Evolutionary conservation across 2,113 vertebrate species (phyloP), one percentile per base, ranked within the genome.

Genomic region (Leptocoma aspasia): DNA sequence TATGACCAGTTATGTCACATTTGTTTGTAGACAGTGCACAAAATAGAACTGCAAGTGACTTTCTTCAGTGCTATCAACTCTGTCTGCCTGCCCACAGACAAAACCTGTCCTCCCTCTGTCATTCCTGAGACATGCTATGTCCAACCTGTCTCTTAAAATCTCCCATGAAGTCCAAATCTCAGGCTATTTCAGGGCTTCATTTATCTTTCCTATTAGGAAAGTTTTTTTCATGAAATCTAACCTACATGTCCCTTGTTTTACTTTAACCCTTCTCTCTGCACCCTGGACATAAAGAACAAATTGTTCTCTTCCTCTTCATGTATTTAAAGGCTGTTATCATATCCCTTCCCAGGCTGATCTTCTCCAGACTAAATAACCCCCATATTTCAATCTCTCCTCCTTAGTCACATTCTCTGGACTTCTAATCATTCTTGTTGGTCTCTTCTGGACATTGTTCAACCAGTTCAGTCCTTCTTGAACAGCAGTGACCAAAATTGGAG

Each of bases 281-380:
- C 63, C 14, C 15, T 26, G 22, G 19, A 54, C 28, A 35, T 63
- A 75, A 83, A 86, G 65, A 89, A 70, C 64, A 83, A 93, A 78
- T 78, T 35, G 53, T 83, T 77, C 79, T 80, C 49, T 90, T 89
- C 20, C 15, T 83, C 37, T 66, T 70, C 52, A 39, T 70, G 22
- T 78, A 92, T 92, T 90, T 94, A 84, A 82, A 91, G 52, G 44
- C 72, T 37, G 39, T 56, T 93, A 86, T 81, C 92, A 49, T 66
- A 86, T 27, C 35, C n/a, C 27, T 86, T 75, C 76, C 60, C 89
- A 73, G 76, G 44, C 30, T 90, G 80, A 86, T 84, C 41, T 81
- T 93, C 71, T 86, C 31, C 60, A 94, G 95, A 95, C 95, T 92
- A 95, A 97, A 97, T 90, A 95, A 63, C 7, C 0, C 21, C 63